These are phyloP conservation scores for Aleiodes alternator DNA, from an alignment of 2,888 invertebrate genomes.

Conservation along the genomic window DNA sequence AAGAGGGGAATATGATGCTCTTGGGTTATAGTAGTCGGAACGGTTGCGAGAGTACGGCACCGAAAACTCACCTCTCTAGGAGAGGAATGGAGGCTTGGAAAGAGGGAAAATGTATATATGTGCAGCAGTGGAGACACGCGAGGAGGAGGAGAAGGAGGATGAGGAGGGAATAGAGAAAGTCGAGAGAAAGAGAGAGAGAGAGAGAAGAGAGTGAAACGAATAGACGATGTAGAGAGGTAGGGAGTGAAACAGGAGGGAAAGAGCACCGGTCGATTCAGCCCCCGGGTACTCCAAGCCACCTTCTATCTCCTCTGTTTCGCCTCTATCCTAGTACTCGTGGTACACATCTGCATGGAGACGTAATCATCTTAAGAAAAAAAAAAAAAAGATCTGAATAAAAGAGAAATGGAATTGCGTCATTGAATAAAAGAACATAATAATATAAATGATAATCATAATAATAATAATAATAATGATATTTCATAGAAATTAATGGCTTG, in stretches of 20 bases:
- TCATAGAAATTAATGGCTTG: too few relatives aligned
- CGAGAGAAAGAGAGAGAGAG: slow-evolving; percentile 46
- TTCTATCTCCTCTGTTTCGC: slow-evolving; percentile 73
- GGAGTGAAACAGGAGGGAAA: slow-evolving; percentile 55
- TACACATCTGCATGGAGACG: slow-evolving; percentile 15
- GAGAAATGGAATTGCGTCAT: not conserved
- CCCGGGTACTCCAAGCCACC: slow-evolving; percentile 74
- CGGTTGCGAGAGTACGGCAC: slow-evolving; percentile 37
- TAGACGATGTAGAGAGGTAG: slow-evolving; percentile 45
- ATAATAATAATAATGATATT: too few relatives aligned
- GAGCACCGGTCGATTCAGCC: slow-evolving; percentile 73
- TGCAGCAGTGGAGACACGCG: slow-evolving; percentile 30
- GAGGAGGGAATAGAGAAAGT: slow-evolving; percentile 38
- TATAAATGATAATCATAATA: too few relatives aligned
- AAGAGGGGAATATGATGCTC: slow-evolving; percentile 37
- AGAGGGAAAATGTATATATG: slow-evolving; percentile 35
- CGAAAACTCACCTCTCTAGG: slow-evolving; percentile 8
- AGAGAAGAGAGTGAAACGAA: slow-evolving; percentile 47
- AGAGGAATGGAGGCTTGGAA: slow-evolving; percentile 20
- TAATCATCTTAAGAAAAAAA: slow-evolving; percentile 7
- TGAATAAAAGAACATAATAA: not conserved
- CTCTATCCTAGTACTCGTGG: slow-evolving; percentile 56
- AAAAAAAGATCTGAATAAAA: not conserved
- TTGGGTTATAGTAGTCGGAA: slow-evolving; percentile 38
- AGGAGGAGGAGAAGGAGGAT: slow-evolving; percentile 45